phyloP scores from a whole-genome alignment of 2,113 vertebrate species.

The Thunnus thynnus region DNA sequence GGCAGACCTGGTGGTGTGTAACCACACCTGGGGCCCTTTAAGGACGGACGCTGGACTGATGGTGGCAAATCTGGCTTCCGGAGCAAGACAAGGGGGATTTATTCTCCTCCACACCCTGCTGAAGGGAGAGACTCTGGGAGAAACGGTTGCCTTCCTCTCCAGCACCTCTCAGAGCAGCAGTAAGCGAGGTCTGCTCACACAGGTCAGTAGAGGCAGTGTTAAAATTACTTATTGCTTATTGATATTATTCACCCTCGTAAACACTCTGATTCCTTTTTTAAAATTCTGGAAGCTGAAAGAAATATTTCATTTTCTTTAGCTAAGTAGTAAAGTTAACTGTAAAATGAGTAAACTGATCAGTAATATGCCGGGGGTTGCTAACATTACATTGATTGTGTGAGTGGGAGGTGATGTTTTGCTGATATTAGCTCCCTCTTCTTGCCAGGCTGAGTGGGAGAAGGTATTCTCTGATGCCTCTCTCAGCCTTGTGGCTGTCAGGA shows the following conservation, averaged over 20 bases:
- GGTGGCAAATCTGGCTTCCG: slow-evolving; percentile 85
- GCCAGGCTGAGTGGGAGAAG: slow-evolving; percentile 90
- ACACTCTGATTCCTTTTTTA: not conserved
- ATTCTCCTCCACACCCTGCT: slow-evolving; percentile 88
- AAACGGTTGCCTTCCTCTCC: slow-evolving; percentile 88
- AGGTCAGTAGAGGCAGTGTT: slow-evolving; percentile 82
- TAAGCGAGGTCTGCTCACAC: slow-evolving; percentile 83
- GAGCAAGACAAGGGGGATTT: slow-evolving; percentile 89
- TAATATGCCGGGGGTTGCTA: not conserved
- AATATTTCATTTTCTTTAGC: not conserved
- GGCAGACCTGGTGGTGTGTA: slow-evolving; percentile 87
- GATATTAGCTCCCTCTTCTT: not conserved
- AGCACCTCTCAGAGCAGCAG: slow-evolving; percentile 63
- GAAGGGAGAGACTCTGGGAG: slow-evolving; percentile 88
- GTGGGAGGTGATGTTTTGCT: not conserved
- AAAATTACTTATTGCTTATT: no score
- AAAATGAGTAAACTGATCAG: not conserved
- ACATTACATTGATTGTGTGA: not conserved
- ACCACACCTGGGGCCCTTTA: slow-evolving; percentile 78
- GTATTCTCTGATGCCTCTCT: slow-evolving; percentile 84
- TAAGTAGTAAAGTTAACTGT: not conserved
- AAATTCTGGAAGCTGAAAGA: not conserved
- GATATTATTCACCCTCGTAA: not conserved
- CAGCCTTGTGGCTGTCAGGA: slow-evolving; percentile 86
- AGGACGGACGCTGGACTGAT: slow-evolving; percentile 65